Evolutionary conservation across 2,113 vertebrate species (phyloP).

Genomic region (Ptilorrhoa leucosticta): DNA sequence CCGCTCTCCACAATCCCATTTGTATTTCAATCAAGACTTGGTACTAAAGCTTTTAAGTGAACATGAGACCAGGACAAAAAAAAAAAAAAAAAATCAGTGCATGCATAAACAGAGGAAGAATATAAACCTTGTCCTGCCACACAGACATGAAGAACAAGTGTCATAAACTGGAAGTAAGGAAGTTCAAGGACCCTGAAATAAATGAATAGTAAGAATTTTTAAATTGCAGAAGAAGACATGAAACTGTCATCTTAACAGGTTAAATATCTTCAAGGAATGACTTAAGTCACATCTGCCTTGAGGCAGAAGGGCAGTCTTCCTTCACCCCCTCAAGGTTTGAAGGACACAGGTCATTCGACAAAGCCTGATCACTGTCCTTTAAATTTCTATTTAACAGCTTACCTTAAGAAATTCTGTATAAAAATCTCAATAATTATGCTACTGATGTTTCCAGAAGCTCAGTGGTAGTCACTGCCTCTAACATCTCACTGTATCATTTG

Average conservation of each 20-base stretch:
- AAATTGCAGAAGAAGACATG: neutral
- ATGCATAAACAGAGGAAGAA: neutral
- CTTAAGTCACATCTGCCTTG: neutral
- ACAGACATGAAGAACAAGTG: neutral
- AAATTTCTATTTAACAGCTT: neutral
- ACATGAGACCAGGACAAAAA: neutral
- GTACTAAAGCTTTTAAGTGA: neutral
- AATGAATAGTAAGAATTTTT: neutral
- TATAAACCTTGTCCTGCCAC: neutral
- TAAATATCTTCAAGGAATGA: neutral
- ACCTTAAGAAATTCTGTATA: neutral
- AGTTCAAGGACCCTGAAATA: neutral
- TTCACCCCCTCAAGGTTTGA: neutral
- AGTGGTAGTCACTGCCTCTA: neutral
- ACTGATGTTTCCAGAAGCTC: neutral
- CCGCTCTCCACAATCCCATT: neutral
- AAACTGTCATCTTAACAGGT: neutral
- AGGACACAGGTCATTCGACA: neutral
- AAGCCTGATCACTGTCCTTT: neutral
- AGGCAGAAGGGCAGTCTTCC: neutral
- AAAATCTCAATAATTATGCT: neutral
- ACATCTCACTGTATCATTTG: neutral
- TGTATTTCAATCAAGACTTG: neutral
- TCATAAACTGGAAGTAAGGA: neutral
- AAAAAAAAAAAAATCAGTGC: neutral